These are phyloP conservation scores for Eilema sororculum DNA, from an alignment of 2,888 invertebrate species.

Conservation along the genomic window DNA sequence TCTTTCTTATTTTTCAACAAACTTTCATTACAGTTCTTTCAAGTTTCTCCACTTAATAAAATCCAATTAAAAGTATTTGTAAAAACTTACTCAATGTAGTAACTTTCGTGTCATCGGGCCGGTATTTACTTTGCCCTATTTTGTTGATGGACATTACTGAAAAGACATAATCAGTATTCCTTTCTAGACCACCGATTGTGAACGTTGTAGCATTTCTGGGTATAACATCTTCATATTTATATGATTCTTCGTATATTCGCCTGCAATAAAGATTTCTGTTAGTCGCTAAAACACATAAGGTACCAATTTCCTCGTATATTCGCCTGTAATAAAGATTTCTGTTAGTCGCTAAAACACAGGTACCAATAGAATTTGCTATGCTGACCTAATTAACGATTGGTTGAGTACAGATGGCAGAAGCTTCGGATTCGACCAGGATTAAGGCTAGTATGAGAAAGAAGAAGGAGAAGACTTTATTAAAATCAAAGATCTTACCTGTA, in stretches of 20 bases:
- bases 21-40: conserved; percentile 10
- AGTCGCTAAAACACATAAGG: neutral
- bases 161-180: conserved; percentile 95
- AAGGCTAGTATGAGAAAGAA: too few species aligned
- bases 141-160: conserved; percentile 96
- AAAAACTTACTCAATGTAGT: conserved; percentile 95
- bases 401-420: too few species aligned
- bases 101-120: conserved; percentile 93
- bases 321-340: conserved; percentile 62
- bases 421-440: too few species aligned
- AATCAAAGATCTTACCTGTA: conserved; percentile 85
- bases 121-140: conserved; percentile 94
- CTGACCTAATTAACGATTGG: too few species aligned
- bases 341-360: neutral
- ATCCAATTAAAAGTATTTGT: conserved; percentile 17
- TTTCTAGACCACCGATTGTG: conserved; percentile 91
- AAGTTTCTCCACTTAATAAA: conserved; percentile 12
- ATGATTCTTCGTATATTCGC: conserved; percentile 87
- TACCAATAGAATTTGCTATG: too few species aligned
- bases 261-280: conserved; percentile 54
- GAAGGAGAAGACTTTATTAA: too few species aligned
- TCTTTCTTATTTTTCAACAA: neutral
- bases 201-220: conserved; percentile 88
- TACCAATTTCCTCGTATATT: conserved; percentile 78
- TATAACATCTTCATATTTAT: conserved; percentile 93